Conservation (phyloP, 2,888 invertebrate species). For the Clanis bilineata region DNA sequence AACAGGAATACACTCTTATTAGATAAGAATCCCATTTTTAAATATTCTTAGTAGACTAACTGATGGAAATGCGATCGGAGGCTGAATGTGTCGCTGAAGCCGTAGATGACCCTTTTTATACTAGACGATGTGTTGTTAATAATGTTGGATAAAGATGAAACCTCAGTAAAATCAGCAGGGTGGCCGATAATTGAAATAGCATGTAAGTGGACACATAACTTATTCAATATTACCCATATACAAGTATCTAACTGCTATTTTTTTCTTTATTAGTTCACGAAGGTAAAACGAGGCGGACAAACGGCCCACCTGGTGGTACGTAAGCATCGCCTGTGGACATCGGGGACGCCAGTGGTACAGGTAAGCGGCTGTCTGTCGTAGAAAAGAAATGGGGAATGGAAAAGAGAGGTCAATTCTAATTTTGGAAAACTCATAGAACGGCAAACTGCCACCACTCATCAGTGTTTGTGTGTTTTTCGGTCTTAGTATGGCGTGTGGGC, state of each 20-base stretch:
- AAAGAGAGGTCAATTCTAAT: no score
- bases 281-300: no score
- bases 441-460: no score
- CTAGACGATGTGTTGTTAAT: not conserved
- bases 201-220: constrained; percentile 24
- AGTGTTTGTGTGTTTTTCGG: no score
- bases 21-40: constrained; percentile 29
- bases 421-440: no score
- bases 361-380: no score
- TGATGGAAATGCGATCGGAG: not conserved
- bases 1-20: constrained; percentile 30
- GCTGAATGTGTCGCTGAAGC: constrained; percentile 15
- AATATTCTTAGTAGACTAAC: constrained; percentile 7
- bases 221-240: not conserved
- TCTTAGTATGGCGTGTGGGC: no score
- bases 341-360: no score
- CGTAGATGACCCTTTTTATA: constrained; percentile 14
- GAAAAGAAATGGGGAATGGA: no score
- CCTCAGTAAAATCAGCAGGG: constrained; percentile 35
- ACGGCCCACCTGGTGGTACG: no score
- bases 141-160: constrained; percentile 7
- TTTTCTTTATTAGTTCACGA: no score
- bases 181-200: constrained; percentile 34
- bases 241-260: not conserved
- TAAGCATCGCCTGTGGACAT: no score